Percentiles rank a stretch among this genome's conserved stretches.
These are phyloP conservation scores for Anisognathus igniventris DNA, from an alignment of 2,797 vertebrate species.

Conservation along the genomic window DNA sequence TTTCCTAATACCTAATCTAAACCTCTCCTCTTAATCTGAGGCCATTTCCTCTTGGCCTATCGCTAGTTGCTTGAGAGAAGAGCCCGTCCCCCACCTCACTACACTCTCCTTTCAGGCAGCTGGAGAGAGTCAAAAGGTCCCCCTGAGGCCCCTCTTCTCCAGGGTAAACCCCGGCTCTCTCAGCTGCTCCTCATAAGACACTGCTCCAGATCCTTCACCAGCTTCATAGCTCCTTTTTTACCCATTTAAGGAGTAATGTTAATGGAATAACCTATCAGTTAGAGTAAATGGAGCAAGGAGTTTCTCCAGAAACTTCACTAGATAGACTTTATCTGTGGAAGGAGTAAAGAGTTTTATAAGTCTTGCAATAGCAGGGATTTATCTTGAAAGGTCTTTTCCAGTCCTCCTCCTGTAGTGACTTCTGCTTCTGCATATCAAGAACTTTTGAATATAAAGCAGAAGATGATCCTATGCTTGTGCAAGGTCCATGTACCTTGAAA, in stretches of 20 bases:
- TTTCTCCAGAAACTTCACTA: not conserved
- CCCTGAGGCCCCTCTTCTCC: not conserved
- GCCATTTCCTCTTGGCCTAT: not conserved
- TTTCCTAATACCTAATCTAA: not conserved
- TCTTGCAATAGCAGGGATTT: not conserved
- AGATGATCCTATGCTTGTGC: not conserved
- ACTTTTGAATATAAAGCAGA: not conserved
- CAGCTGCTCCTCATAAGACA: rapidly evolving
- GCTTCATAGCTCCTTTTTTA: not conserved
- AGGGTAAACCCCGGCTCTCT: not conserved
- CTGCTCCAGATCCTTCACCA: not conserved
- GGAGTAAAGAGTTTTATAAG: not conserved
- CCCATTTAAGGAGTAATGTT: not conserved
- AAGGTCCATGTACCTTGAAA: not conserved
- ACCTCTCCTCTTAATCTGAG: not conserved
- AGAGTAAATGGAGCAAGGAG: not conserved
- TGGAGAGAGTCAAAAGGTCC: not conserved
- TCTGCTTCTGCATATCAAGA: not conserved
- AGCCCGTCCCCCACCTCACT: rapidly evolving
- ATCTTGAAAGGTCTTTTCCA: not conserved
- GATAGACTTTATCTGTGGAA: not conserved
- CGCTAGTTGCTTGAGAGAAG: not conserved
- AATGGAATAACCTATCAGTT: not conserved
- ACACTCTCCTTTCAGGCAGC: not conserved
- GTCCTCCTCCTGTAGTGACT: not conserved